Percentiles rank a stretch among this genome's conserved stretches.
These are phyloP conservation scores for Microtus oregoni DNA, from an alignment of 2,113 vertebrate species.

Conservation along the genomic window DNA sequence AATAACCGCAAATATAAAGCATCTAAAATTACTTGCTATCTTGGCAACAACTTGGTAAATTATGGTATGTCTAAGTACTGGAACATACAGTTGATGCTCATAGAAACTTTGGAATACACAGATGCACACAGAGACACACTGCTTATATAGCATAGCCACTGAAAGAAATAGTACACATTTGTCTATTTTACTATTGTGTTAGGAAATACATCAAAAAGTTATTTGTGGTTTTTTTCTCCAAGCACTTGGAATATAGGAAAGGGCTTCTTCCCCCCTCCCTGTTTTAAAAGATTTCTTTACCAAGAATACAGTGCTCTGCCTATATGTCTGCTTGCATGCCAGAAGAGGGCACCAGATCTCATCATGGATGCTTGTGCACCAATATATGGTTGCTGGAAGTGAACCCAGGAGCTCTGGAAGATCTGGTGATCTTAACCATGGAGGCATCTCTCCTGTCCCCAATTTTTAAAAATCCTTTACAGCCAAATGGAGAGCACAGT, in stretches of 20 bases:
- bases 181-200: not conserved
- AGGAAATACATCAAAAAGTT: not conserved
- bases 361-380: no score
- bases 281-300: no score
- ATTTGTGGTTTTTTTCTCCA: not conserved
- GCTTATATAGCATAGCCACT: not conserved
- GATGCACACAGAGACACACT: not conserved
- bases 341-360: no score
- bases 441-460: no score
- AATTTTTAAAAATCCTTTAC: not conserved
- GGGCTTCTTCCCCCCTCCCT: not conserved
- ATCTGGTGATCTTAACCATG: no score
- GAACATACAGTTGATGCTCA: not conserved
- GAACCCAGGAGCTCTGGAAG: no score
- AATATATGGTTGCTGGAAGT: no score
- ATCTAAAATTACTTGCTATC: not conserved
- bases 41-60: not conserved
- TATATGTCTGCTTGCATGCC: no score
- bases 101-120: not conserved
- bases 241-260: not conserved
- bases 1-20: not conserved
- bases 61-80: not conserved
- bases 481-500: not conserved
- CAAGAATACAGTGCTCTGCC: no score
- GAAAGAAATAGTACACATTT: not conserved